Percentiles rank a stretch among this genome's conserved stretches.
Evolutionary conservation across 1,140 invertebrate genomes (phyloP).

Genomic region (Listronotus bonariensis): DNA sequence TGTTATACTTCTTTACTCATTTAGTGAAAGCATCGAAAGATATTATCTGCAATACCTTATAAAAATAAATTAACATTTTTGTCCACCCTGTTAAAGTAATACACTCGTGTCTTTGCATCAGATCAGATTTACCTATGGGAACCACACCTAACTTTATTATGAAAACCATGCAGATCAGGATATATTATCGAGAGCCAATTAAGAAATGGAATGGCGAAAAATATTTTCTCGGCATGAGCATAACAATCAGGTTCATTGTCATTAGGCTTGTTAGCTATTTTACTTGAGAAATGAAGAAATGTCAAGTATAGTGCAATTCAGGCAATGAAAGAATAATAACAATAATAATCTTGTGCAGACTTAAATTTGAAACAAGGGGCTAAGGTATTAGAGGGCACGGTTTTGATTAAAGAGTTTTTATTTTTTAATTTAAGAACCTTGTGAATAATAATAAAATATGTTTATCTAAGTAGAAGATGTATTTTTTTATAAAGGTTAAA

Average conservation of each 20-base stretch:
- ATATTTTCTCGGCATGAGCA: slow-evolving; percentile 9
- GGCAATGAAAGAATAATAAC: background rate
- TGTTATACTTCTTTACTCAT: too few relatives aligned
- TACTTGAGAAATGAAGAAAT: slow-evolving; percentile 30
- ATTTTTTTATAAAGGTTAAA: too few relatives aligned
- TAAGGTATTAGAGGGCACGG: too few relatives aligned
- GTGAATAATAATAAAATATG: too few relatives aligned
- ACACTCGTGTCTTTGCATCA: slow-evolving; percentile 20
- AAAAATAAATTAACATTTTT: background rate
- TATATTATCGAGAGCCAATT: slow-evolving; percentile 30
- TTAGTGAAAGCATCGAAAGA: too few relatives aligned
- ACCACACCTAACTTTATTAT: slow-evolving; percentile 24
- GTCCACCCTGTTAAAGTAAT: slow-evolving; percentile 17
- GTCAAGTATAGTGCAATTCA: slow-evolving; percentile 10
- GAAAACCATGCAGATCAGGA: slow-evolving; percentile 32
- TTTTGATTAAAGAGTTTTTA: too few relatives aligned
- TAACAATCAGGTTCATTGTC: slow-evolving; percentile 35
- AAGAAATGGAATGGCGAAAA: slow-evolving; percentile 21
- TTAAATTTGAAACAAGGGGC: too few relatives aligned
- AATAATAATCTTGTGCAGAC: too few relatives aligned
- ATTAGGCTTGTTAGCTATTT: slow-evolving; percentile 19
- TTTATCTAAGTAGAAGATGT: too few relatives aligned
- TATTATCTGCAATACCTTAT: too few relatives aligned
- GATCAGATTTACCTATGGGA: slow-evolving; percentile 20
- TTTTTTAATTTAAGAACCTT: too few relatives aligned